Base-by-base conservation (phyloP, 64 coral and sea anemone species). In the Stichodactyla mertensii region DNA sequence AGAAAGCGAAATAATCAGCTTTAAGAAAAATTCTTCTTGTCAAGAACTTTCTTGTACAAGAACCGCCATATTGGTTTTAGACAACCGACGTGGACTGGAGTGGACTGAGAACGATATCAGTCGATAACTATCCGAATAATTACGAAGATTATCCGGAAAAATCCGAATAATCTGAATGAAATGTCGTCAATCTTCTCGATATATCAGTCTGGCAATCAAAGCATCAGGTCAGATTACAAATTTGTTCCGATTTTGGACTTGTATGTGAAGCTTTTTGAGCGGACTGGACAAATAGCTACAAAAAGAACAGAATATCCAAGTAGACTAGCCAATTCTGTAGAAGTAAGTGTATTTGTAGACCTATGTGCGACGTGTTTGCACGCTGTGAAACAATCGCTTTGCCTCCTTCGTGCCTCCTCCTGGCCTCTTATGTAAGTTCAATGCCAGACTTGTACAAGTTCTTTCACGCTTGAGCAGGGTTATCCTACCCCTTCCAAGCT, bases 1-100 rank as follows among this genome's bases (percentile, higher is more conserved):
- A 86, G 70, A 52, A 54, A 56, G 52, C 74, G 10, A 10, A 55
- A 19, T 26, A 20, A 64, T 20, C 6, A 78, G 86, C 36, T 2
- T 45, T 45, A 71, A 19, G 52, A 54, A 77, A 77, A 31, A 56
- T n/a, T 77, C 19, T 55, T 55, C 16, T 81, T 81, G 78, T 81
- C 78, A 81, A 81, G 69, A 81, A 81, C 18, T 53, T 81, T 52
- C 78, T 81, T 81, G 69, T 74, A 52, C 78, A 81, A 81, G 51
- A 81, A 53, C 83, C 89, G 69, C 89, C 89, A 90, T 90, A 10
- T 86, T 90, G 51, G 53, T 54, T 74, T 66, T 54, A 80, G 45
- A 81, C 52, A 54, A 20, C 52, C 64, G 36, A 55, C 6, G n/a
- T 52, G 3, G 36, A 45, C 36, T 45, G 1, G 36, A 45, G 36